A percentile compares a stretch with the other conserved stretches of the same genome.
phyloP scores from a whole-genome alignment of 2,797 vertebrate species.

The Pygocentrus nattereri region DNA sequence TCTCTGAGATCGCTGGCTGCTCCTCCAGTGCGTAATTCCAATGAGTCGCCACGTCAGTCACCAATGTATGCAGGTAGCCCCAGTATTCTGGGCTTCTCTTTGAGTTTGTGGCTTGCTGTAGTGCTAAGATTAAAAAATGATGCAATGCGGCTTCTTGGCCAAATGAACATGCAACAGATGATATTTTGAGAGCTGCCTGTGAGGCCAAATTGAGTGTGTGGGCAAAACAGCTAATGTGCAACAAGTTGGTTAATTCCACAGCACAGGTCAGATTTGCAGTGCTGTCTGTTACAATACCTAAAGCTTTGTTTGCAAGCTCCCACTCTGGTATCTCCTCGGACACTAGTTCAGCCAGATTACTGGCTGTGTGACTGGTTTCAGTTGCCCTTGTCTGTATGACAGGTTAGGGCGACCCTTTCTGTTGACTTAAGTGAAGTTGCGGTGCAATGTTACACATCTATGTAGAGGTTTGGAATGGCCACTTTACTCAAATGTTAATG shows the following conservation, averaged over 20 bases:
- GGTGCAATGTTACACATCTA: slow-evolving; percentile 12
- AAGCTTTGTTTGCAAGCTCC: slow-evolving; percentile 24
- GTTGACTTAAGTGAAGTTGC: slow-evolving; percentile 2
- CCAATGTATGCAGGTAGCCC: slow-evolving; percentile 39
- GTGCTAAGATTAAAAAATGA: not conserved
- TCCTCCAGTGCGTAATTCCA: slow-evolving; percentile 47
- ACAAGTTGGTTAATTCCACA: slow-evolving; percentile 11
- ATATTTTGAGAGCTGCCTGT: not conserved
- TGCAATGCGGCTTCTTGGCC: not conserved
- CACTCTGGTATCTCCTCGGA: slow-evolving; percentile 17
- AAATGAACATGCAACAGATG: not conserved
- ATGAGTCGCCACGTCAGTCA: slow-evolving; percentile 14
- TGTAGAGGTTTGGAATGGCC: slow-evolving; percentile 25
- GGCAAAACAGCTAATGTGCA: not conserved
- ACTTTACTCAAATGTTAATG: slow-evolving; percentile 32
- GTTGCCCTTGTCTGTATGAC: slow-evolving; percentile 42
- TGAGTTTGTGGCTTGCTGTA: not conserved
- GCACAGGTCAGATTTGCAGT: slow-evolving; percentile 28
- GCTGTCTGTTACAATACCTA: slow-evolving; percentile 35
- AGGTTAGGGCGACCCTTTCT: slow-evolving; percentile 18
- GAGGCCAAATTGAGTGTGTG: slow-evolving; percentile 1
- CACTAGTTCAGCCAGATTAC: slow-evolving; percentile 29
- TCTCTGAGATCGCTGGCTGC: slow-evolving; percentile 38
- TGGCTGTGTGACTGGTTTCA: slow-evolving; percentile 22
- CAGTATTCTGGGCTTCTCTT: slow-evolving; percentile 24